A percentile compares a stretch with the other conserved stretches of the same genome.
These are phyloP conservation scores for Clarias magur DNA, from an alignment of 2,113 vertebrate species.

Conservation along the genomic window DNA sequence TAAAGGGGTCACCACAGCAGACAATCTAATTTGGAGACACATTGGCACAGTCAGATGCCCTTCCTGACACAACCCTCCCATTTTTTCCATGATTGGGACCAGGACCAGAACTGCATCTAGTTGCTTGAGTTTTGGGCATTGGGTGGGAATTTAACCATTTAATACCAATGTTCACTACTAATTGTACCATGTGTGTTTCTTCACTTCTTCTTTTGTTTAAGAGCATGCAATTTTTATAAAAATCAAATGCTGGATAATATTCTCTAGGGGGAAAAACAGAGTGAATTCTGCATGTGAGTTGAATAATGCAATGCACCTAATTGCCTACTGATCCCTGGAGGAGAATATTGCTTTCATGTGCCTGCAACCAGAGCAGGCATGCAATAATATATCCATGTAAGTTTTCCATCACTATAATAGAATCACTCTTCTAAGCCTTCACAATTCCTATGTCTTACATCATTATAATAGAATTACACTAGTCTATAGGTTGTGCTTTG, in stretches of 20 bases:
- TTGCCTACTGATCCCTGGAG: constrained; percentile 46
- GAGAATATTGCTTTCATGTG: constrained; percentile 49
- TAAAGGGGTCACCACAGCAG: too few relatives aligned
- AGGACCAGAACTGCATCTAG: too few relatives aligned
- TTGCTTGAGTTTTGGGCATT: too few relatives aligned
- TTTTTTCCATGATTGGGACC: too few relatives aligned
- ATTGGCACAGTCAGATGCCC: too few relatives aligned
- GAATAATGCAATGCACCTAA: constrained; percentile 55
- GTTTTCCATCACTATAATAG: neutral
- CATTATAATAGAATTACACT: neutral
- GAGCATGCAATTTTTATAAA: constrained; percentile 57
- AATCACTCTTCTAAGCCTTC: neutral
- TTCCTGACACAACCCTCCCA: too few relatives aligned
- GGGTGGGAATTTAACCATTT: neutral
- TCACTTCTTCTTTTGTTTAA: neutral
- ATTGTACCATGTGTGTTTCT: constrained; percentile 4
- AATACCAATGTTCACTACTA: neutral
- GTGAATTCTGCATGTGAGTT: constrained; percentile 40
- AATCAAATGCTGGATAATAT: constrained; percentile 45
- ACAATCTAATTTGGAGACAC: too few relatives aligned
- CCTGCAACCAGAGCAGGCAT: constrained; percentile 24
- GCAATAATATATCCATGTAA: constrained; percentile 36
- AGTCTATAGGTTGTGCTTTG: neutral
- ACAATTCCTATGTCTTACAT: neutral
- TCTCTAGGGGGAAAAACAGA: constrained; percentile 33